Evolutionary conservation across 2,797 vertebrate genomes (phyloP).

Genomic region (Rhincodon typus): DNA sequence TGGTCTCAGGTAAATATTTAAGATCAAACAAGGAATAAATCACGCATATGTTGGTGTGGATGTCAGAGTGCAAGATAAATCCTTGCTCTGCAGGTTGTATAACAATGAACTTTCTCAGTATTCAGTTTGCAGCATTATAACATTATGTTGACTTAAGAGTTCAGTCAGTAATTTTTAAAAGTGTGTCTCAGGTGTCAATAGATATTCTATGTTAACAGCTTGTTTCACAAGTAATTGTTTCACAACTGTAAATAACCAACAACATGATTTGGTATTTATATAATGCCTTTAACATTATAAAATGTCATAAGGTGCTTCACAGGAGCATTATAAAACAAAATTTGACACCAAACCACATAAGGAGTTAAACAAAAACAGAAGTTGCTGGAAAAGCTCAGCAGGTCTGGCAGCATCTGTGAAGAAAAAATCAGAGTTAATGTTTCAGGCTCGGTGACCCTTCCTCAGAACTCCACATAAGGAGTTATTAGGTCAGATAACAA

Average conservation of each 20-base stretch:
- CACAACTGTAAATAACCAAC: background rate
- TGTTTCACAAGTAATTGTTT: background rate
- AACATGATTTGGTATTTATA: background rate
- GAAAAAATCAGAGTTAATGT: too few relatives aligned
- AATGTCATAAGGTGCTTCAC: too few relatives aligned
- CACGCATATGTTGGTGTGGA: background rate
- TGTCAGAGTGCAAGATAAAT: background rate
- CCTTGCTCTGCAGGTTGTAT: background rate
- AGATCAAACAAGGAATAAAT: conserved; percentile 1
- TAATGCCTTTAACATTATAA: background rate
- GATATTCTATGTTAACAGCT: background rate
- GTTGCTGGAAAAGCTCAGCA: too few relatives aligned
- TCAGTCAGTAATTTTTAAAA: background rate
- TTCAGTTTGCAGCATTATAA: background rate
- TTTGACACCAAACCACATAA: too few relatives aligned
- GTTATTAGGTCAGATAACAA: too few relatives aligned
- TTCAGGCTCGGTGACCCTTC: too few relatives aligned
- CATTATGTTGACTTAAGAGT: background rate
- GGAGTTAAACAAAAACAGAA: too few relatives aligned
- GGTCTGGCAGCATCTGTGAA: too few relatives aligned
- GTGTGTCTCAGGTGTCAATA: background rate
- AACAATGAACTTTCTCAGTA: background rate
- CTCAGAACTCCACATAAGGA: too few relatives aligned
- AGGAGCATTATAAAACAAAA: too few relatives aligned
- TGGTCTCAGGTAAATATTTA: background rate